These are phyloP conservation scores for Austrofundulus limnaeus DNA, from an alignment of 2,113 vertebrate species.

Conservation along the genomic window DNA sequence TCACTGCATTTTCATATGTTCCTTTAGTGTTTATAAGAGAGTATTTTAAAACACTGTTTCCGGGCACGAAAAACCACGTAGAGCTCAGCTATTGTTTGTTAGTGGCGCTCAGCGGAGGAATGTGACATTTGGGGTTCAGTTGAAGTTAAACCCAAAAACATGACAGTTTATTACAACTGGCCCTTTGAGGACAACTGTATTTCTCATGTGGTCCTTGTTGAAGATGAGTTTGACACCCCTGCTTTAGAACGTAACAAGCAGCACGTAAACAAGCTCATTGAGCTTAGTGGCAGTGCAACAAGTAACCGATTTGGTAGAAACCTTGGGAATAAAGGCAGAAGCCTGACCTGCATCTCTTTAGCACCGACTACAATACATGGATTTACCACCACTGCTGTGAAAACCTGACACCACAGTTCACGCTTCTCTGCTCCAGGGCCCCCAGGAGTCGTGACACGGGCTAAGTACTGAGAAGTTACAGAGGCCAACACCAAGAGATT, in stretches of 20 bases:
- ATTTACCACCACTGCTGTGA: slow-evolving; percentile 13
- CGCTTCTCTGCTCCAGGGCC: slow-evolving; percentile 21
- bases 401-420: slow-evolving; percentile 44
- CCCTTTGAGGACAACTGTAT: no score
- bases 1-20: no score
- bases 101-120: no score
- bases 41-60: no score
- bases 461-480: slow-evolving; percentile 18
- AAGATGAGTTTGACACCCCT: no score
- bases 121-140: no score
- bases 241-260: neutral
- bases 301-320: slow-evolving; percentile 6
- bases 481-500: slow-evolving; percentile 25
- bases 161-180: no score
- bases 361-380: neutral
- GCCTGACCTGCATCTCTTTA: slow-evolving; percentile 23
- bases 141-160: no score
- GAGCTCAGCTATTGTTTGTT: no score
- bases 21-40: no score
- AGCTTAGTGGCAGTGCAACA: neutral
- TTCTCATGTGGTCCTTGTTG: no score
- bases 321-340: slow-evolving; percentile 8
- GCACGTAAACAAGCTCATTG: neutral
- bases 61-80: no score
- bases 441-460: slow-evolving; percentile 37